A percentile compares a stretch with the other conserved stretches of the same genome.
Evolutionary conservation across 2,113 vertebrate genomes (phyloP).

Genomic region (Esox niger): DNA sequence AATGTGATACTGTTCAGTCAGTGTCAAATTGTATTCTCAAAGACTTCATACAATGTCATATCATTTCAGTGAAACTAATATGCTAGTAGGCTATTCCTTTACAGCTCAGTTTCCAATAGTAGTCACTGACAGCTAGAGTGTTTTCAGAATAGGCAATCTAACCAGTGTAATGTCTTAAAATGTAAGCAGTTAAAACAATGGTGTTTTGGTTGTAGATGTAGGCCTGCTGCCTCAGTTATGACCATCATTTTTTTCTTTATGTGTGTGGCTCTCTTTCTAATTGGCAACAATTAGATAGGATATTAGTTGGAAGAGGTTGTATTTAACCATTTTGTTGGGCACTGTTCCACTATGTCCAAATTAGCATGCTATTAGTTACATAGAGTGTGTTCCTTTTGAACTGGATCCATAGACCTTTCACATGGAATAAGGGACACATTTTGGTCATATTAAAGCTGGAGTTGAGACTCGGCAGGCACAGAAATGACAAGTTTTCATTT

Average conservation of each 20-base stretch:
- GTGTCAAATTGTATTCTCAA: too few relatives aligned
- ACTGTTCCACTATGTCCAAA: conserved; percentile 1
- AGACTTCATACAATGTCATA: not conserved
- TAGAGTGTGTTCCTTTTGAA: too few relatives aligned
- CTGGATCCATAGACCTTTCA: too few relatives aligned
- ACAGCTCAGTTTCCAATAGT: too few relatives aligned
- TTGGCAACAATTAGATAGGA: conserved; percentile 12
- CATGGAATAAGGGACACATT: not conserved
- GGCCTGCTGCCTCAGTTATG: too few relatives aligned
- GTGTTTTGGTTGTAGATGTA: not conserved
- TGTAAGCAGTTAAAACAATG: too few relatives aligned
- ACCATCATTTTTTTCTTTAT: not conserved
- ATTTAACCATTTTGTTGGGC: conserved; percentile 27
- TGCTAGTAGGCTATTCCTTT: too few relatives aligned
- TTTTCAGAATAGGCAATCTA: too few relatives aligned
- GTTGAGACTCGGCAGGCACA: conserved; percentile 22
- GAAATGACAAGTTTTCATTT: not conserved
- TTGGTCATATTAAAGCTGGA: conserved; percentile 17
- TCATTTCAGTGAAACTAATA: not conserved
- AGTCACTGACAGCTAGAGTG: too few relatives aligned
- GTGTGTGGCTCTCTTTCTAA: not conserved
- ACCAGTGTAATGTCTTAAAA: too few relatives aligned
- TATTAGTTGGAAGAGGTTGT: conserved; percentile 11
- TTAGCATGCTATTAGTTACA: too few relatives aligned
- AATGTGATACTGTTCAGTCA: too few relatives aligned